Evolutionary conservation across 53 echinoderm and acorn worm genomes (phyloP), one percentile per base, ranked within the genome.

Genomic region (Henricia sp.): DNA sequence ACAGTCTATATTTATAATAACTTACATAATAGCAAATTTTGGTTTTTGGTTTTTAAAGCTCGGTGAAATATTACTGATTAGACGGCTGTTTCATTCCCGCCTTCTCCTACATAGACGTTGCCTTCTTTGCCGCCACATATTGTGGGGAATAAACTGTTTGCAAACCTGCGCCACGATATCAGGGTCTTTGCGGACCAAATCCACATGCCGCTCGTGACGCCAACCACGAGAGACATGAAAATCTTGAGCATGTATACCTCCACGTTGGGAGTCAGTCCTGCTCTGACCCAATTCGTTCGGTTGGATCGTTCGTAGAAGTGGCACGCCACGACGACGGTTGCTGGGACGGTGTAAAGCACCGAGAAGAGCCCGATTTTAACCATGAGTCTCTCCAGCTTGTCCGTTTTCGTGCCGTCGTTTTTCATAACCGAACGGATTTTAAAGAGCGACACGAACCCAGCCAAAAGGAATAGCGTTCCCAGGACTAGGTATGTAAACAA

Each of bases 171-270:
- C 99, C 99, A 99, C 16, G 99, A 95, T 46, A 86, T 46, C 63
- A 99, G 57, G 16, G 99, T 99, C 73, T 99, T 99, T 39, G 99
- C 92, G 14, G 99, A 99, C 99, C 94, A 94, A 35, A 99, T 99
- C 99, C 99, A 99, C 97, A 99, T 99, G 19, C 99, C 99, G 44
- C 94, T 95, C 8, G 99, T 99, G 43, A 99, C 95, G 23, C 99
- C 99, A 14, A 99, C 94, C 21, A 95, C 99, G 8, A 99, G 86
- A 26, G 90, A 90, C 99, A 99, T 99, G 64, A 99, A 99, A 48
- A 99, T 90, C 78, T 99, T 99, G 34, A 99, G 83, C 92, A 99
- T 99, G 77, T 92, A 99, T 13, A 99, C 92, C 76, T 94, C 94
- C 74, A 99, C 95, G 83, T 94, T 99, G 25, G 94, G 99, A 25